Conservation (phyloP, 2,113 vertebrate genomes). For the Penelope pileata region DNA sequence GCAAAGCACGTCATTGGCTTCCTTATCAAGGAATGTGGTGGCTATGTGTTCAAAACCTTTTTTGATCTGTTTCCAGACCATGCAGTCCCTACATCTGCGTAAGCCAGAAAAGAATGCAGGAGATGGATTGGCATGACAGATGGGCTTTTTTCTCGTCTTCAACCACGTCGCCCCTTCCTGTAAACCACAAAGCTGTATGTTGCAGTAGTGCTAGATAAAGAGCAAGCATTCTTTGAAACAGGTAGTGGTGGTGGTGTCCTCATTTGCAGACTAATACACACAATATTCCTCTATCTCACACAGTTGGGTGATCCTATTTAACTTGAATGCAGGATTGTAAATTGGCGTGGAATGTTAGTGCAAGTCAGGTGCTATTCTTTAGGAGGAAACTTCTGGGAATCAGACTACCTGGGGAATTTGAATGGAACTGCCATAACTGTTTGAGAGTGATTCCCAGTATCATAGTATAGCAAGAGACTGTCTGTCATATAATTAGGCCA, state of each 20-base stretch:
- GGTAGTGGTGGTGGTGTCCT: not conserved
- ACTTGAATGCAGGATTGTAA: not conserved
- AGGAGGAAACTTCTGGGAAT: not conserved
- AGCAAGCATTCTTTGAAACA: not conserved
- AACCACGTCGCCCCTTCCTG: not conserved
- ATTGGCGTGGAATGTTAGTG: not conserved
- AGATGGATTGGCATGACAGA: not conserved
- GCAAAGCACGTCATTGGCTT: not conserved
- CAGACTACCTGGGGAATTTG: not conserved
- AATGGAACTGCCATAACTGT: not conserved
- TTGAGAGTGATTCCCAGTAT: not conserved
- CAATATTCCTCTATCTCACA: not conserved
- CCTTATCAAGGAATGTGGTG: not conserved
- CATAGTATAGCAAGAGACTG: not conserved
- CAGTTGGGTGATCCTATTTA: not conserved
- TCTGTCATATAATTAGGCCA: not conserved
- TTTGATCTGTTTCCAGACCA: not conserved
- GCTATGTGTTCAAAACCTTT: not conserved
- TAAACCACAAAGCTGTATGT: not conserved
- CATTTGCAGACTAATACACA: not conserved
- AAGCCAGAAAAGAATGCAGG: not conserved
- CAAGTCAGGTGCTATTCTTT: not conserved
- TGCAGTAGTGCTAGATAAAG: not conserved
- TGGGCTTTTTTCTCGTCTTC: not conserved
- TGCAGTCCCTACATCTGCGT: not conserved